These are phyloP conservation scores for Montipora sp. DNA, from an alignment of 64 coral and sea anemone genomes.

Conservation along the genomic window DNA sequence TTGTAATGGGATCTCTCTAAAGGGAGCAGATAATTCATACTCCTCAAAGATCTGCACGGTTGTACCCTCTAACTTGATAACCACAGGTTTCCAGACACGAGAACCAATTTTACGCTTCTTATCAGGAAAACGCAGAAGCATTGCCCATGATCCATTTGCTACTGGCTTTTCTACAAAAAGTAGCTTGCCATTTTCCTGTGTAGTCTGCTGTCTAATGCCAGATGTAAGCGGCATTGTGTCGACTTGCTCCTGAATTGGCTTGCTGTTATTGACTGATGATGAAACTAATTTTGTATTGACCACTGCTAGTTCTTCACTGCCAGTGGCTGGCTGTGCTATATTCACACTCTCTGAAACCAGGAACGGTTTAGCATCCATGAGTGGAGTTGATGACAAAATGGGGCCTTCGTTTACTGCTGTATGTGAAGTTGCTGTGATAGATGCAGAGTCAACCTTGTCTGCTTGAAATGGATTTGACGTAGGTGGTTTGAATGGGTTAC, in stretches of 20 bases:
- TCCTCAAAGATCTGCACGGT: constrained; percentile 93
- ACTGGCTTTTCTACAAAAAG: constrained; percentile 22
- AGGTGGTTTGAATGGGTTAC: constrained; percentile 28
- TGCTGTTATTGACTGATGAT: constrained; percentile 4
- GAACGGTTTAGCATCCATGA: constrained; percentile 14
- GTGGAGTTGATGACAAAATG: neutral
- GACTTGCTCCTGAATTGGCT: neutral
- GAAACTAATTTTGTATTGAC: neutral
- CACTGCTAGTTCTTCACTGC: neutral
- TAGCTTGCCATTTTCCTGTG: constrained; percentile 23
- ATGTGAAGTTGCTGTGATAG: neutral
- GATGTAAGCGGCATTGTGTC: neutral
- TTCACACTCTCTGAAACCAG: neutral
- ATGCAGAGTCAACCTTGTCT: neutral
- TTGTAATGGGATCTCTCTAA: constrained; percentile 94
- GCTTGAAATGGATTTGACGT: constrained; percentile 55
- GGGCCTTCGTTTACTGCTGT: neutral
- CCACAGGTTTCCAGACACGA: constrained; percentile 89
- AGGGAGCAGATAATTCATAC: constrained; percentile 94
- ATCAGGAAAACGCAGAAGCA: constrained; percentile 92
- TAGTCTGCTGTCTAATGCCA: neutral
- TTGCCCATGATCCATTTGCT: constrained; percentile 82
- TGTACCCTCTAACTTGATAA: constrained; percentile 89
- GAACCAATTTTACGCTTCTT: constrained; percentile 86
- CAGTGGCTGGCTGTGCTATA: neutral